Base-by-base conservation (phyloP, 2,888 invertebrate genomes). In the Blastobasis adustella region DNA sequence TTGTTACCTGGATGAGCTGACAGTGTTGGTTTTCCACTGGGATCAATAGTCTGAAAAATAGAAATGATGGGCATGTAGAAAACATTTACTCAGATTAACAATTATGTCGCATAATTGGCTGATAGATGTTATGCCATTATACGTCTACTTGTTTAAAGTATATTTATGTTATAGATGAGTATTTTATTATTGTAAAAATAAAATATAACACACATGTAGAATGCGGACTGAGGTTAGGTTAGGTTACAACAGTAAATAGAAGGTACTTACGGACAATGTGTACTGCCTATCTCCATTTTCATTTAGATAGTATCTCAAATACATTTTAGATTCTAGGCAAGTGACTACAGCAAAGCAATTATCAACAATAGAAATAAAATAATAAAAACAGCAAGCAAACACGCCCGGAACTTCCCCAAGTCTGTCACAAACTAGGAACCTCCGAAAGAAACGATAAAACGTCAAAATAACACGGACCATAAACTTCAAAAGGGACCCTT, bases 1-100 rank as follows among this genome's bases (percentile, higher is more conserved):
- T 23, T 23, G 23, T 39, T 70, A 93, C 93, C 93, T 70, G 96
- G 98, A 90, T 98, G 98, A 5, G 98, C 97, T 0, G 96, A 96
- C 50, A 93, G 69, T 0, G 97, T 97, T 1, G 96, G 96, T 52
- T 91, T 92, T 42, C 96, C 96, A 65, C 85, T 76, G 0, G 94
- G 95, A 69, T 94, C 94, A 44, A 92, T 87, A 77, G 94, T 95
- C 96, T 97, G 87, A 47, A 91, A 90, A 71, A 36, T 10, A 23
- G 9, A 41, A 45, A 42, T 42, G 9, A 42, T 8, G 5, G 9
- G 5, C 42, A 42, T 42, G 9, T 40, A 40, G 41, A 4, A 9
- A 1, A 40, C 6, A 8, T 40, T 44, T 8, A 41, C 9, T 8
- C n/a, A 44, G 7, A 51, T 10, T 9, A 45, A 47, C 46, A 41